phyloP scores from a whole-genome alignment of 2,797 vertebrate species.

The Tympanoctomys barrerae region DNA sequence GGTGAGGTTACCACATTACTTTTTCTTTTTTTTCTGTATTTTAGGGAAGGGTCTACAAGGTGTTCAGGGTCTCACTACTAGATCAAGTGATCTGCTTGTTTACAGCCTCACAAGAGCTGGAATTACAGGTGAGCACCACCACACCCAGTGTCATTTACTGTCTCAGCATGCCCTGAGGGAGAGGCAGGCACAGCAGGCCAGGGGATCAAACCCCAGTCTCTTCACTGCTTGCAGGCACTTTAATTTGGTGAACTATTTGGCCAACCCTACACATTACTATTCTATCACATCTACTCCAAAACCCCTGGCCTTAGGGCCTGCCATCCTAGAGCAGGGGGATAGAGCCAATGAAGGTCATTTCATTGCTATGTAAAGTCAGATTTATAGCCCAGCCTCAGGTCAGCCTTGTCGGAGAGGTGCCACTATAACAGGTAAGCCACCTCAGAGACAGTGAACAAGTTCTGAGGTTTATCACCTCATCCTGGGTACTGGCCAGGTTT shows the following conservation, averaged over 20 bases:
- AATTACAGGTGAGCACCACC: too few species aligned
- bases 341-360: not conserved
- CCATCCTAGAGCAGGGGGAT: not conserved
- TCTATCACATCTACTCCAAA: not conserved
- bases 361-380: not conserved
- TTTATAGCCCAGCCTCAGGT: not conserved
- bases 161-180: too few species aligned
- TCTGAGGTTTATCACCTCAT: not conserved
- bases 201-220: too few species aligned
- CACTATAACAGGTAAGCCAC: not conserved
- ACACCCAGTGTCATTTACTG: too few species aligned
- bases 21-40: too few species aligned
- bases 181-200: too few species aligned
- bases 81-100: too few species aligned
- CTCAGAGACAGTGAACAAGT: not conserved
- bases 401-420: not conserved
- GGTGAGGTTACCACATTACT: not conserved
- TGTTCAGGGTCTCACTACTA: too few species aligned
- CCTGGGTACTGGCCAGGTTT: not conserved
- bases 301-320: not conserved
- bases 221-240: too few species aligned
- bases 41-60: too few species aligned
- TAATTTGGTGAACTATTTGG: too few species aligned
- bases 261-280: not conserved
- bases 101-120: too few species aligned